A percentile compares a stretch with the other conserved stretches of the same genome.
Evolutionary conservation across 1,140 invertebrate genomes (phyloP).

Genomic region (Grapholita molesta): DNA sequence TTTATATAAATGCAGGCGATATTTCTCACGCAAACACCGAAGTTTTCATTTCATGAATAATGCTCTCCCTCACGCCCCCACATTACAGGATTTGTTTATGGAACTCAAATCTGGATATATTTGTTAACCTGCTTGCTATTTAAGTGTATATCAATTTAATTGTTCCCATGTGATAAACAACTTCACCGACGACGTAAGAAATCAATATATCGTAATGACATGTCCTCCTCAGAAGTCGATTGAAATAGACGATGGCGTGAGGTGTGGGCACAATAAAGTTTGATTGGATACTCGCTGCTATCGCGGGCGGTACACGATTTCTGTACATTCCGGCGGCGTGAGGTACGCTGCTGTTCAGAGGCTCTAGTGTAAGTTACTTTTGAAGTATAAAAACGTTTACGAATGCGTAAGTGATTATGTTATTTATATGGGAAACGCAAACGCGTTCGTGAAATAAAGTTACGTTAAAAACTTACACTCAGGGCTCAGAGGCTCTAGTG

Average conservation of each 20-base stretch:
- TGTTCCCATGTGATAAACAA: neutral
- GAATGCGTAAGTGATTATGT: no score
- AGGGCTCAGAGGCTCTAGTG: no score
- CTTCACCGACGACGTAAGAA: neutral
- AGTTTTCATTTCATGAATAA: conserved; percentile 3
- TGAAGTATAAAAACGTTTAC: no score
- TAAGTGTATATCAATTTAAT: neutral
- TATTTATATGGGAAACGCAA: no score
- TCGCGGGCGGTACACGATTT: conserved; percentile 20
- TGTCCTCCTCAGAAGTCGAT: neutral
- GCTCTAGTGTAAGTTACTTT: no score
- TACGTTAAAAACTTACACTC: no score
- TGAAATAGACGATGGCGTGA: conserved; percentile 16
- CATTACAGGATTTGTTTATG: neutral
- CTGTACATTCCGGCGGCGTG: conserved; percentile 15
- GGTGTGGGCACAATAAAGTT: conserved; percentile 34
- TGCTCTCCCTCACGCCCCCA: neutral
- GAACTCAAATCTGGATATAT: neutral
- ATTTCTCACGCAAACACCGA: neutral
- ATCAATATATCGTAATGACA: neutral
- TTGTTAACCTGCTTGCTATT: neutral
- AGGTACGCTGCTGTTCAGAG: neutral
- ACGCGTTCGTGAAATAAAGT: no score
- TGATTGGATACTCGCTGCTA: conserved; percentile 30
- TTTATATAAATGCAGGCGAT: conserved; percentile 1